These are phyloP conservation scores for Pipistrellus pipistrellus DNA, from an alignment of 2,797 vertebrate species.

Conservation along the genomic window DNA sequence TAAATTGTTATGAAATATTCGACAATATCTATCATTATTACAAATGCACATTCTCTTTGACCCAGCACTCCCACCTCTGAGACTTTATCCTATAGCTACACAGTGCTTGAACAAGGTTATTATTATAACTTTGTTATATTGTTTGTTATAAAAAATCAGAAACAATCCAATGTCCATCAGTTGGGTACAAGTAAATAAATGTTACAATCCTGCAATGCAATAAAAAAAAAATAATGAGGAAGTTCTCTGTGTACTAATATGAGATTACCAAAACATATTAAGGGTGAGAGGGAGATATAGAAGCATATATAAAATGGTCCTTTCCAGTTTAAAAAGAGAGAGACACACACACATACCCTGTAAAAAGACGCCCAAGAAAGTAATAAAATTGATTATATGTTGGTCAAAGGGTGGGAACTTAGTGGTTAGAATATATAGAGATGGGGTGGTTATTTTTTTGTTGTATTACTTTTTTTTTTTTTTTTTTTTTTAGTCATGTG, in stretches of 20 bases:
- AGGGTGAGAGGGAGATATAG: background rate
- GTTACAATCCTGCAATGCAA: background rate
- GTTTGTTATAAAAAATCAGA: conserved; percentile 15
- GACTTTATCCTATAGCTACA: background rate
- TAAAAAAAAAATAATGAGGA: conserved; percentile 26
- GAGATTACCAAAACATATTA: conserved; percentile 44
- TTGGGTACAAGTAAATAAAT: background rate
- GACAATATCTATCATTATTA: background rate
- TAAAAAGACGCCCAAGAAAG: conserved; percentile 26
- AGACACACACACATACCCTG: background rate
- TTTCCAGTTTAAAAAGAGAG: background rate
- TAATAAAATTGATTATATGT: conserved; percentile 46
- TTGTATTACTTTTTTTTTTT: background rate
- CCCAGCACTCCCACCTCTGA: background rate
- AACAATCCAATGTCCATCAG: background rate
- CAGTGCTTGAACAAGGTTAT: background rate
- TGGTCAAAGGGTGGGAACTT: background rate
- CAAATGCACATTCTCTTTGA: background rate
- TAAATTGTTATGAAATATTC: background rate
- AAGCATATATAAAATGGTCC: background rate
- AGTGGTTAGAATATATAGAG: background rate
- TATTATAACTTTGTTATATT: background rate
- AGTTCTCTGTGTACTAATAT: background rate
- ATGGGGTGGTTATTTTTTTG: background rate
- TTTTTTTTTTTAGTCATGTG: background rate